These are phyloP conservation scores for Myodes glareolus DNA, from an alignment of 2,113 vertebrate genomes.

Conservation along the genomic window DNA sequence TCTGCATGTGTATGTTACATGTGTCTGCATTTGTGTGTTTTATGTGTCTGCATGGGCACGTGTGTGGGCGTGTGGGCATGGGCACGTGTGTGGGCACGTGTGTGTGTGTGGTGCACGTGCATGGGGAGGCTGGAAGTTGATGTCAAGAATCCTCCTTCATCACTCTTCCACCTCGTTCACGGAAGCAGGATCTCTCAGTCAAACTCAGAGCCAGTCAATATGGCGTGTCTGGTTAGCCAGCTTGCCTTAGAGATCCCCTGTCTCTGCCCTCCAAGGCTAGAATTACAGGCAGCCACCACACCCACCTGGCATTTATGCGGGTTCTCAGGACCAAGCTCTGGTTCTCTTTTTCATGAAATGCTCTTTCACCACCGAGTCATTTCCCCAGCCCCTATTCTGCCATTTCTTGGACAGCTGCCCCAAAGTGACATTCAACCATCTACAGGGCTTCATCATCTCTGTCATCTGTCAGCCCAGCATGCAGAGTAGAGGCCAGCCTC, in stretches of 20 bases:
- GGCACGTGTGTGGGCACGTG: neutral
- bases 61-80: neutral
- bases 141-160: neutral
- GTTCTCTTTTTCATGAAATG: too few relatives aligned
- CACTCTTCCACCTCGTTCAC: neutral
- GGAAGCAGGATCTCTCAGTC: too few relatives aligned
- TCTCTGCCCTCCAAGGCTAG: neutral
- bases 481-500: neutral
- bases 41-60: neutral
- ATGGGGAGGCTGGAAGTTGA: neutral
- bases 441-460: fast-evolving
- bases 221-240: neutral
- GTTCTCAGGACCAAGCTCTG: neutral
- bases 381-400: neutral
- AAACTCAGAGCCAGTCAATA: neutral
- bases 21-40: neutral
- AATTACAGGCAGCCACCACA: neutral
- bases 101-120: neutral
- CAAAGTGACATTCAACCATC: neutral
- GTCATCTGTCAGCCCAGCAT: neutral
- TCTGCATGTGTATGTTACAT: too few relatives aligned
- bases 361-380: neutral
- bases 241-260: neutral
- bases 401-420: neutral
- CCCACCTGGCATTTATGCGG: neutral